Conservation (phyloP, 2,888 invertebrate species). For the Tenthredo mesomela region DNA sequence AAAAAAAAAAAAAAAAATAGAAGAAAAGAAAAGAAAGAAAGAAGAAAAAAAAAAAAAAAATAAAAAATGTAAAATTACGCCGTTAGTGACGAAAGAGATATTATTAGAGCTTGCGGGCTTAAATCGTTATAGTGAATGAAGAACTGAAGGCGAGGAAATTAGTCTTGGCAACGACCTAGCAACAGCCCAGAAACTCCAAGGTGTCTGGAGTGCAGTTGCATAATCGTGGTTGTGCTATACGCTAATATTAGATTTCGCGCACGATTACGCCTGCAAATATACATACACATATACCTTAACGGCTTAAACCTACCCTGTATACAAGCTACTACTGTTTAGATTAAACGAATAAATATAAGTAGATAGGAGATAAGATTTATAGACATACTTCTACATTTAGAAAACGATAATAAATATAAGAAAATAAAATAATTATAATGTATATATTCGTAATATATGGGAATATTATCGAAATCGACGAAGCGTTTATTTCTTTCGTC, state of each 20-base stretch:
- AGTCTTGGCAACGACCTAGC: conserved; percentile 44
- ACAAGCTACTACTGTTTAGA: neutral
- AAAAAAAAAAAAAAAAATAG: neutral
- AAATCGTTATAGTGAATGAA: conserved; percentile 35
- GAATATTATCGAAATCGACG: no score
- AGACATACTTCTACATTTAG: neutral
- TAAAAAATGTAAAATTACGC: neutral
- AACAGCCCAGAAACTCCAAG: conserved; percentile 41
- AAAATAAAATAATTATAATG: no score
- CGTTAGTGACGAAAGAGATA: neutral
- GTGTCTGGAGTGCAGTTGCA: conserved; percentile 52
- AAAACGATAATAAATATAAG: no score
- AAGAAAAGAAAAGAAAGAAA: neutral
- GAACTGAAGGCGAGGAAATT: neutral
- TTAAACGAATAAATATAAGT: conserved; percentile 30
- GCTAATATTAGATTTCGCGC: conserved; percentile 49
- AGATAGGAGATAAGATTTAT: neutral
- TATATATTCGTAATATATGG: no score
- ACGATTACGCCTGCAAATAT: conserved; percentile 19
- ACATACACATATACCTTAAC: neutral
- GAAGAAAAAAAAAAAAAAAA: neutral
- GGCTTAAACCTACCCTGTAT: neutral
- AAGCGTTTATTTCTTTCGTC: no score
- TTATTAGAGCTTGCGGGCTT: conserved; percentile 14
- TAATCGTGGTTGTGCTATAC: conserved; percentile 23